Percentiles rank a stretch among this genome's conserved stretches.
phyloP scores from a whole-genome alignment of 2,888 invertebrate species.

The Bombylius discolor region DNA sequence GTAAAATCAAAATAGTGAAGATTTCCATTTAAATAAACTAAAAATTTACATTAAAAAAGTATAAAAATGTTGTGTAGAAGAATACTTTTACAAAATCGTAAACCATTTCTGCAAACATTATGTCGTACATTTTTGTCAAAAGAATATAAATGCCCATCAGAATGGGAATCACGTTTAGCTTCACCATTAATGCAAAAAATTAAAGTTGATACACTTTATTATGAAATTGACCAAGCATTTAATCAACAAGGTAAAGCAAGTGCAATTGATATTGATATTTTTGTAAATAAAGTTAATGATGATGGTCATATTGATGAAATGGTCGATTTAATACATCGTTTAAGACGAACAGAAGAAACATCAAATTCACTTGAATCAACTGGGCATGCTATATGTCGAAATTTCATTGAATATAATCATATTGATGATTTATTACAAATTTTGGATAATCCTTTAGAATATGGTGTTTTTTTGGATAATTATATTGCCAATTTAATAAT shows the following conservation, averaged over 20 bases:
- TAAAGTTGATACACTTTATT: constrained; percentile 53
- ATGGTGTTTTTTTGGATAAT: constrained; percentile 82
- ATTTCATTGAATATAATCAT: constrained; percentile 35
- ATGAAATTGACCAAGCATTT: constrained; percentile 54
- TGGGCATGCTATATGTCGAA: constrained; percentile 62
- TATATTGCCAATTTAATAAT: constrained; percentile 66
- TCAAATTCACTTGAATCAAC: constrained; percentile 64
- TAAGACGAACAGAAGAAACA: constrained; percentile 60
- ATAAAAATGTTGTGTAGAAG: not conserved
- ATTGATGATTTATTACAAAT: constrained; percentile 51
- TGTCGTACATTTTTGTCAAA: constrained; percentile 50
- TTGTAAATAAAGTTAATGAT: constrained; percentile 52
- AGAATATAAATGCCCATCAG: constrained; percentile 56
- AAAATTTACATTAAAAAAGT: not conserved
- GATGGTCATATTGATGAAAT: constrained; percentile 55
- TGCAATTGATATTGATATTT: constrained; percentile 73
- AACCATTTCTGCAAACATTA: constrained; percentile 1
- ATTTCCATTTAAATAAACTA: not conserved
- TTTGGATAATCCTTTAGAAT: constrained; percentile 68
- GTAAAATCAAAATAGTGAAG: too few relatives aligned
- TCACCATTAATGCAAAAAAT: constrained; percentile 49
- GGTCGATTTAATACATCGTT: constrained; percentile 54
- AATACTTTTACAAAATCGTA: not conserved
- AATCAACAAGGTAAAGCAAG: constrained; percentile 48
- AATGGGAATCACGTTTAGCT: constrained; percentile 53